Base-by-base conservation (phyloP, 2,113 vertebrate genomes). In the Montifringilla adamsi region DNA sequence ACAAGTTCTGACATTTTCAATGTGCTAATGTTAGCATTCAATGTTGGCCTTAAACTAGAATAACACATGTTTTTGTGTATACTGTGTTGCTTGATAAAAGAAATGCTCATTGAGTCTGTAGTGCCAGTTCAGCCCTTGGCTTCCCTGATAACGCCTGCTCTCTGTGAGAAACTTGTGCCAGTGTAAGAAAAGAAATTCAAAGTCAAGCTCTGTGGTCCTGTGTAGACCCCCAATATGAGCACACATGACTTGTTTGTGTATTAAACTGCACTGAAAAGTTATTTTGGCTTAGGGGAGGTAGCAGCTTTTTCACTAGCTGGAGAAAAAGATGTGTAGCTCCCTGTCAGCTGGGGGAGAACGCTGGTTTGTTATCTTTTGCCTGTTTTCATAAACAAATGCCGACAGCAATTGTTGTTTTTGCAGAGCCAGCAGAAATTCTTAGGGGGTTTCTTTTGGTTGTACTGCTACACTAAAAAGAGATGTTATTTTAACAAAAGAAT, bases 341-440 rank as follows among this genome's bases (percentile, higher is more conserved):
- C 62, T n/a, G 35, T 52, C 0, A 2, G 50, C 72, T 64, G 55
- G 28, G 53, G 31, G 28, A 84, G 72, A 88, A 24, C 0, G 0
- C 73, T 76, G 47, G n/a, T 93, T 95, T 87, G 70, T 85, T 90
- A 72, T 89, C 70, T 92, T 87, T 90, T 93, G 72, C 63, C 75
- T 80, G n/a, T 77, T 88, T 85, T 80, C 79, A 43, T 67, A 95
- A 94, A 95, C 75, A 94, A 94, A 86, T 93, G 86, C 85, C 10
- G 0, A 53, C 62, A 88, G 83, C 63, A 83, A 74, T 67, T 83
- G 62, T 68, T 94, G 63, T 69, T 90, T 62, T 53, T 94, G 90
- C 85, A 93, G 85, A 95, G 72, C 58, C 79, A 92, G 92, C 85
- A 93, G 79, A 90, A 94, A 80, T 80, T 88, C 46, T 30, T 43